Evolutionary conservation across 1,140 invertebrate species (phyloP).

Genomic region (Lethocerus indicus): DNA sequence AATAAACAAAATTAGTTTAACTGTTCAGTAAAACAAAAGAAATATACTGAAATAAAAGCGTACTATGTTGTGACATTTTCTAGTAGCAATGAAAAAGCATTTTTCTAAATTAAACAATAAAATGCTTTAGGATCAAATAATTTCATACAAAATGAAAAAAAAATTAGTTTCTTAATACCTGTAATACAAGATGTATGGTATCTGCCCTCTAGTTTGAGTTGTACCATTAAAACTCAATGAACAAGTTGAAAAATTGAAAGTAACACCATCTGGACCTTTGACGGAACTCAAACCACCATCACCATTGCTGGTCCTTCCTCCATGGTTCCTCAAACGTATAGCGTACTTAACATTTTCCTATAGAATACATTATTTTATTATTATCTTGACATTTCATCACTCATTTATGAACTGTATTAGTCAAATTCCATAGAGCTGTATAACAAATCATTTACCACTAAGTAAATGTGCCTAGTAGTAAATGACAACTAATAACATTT

Average conservation of each 20-base stretch:
- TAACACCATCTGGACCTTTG: constrained; percentile 81
- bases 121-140: too few relatives aligned
- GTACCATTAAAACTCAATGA: constrained; percentile 90
- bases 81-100: too few relatives aligned
- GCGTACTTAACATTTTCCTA: constrained; percentile 80
- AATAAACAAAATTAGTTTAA: too few relatives aligned
- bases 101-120: too few relatives aligned
- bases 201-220: constrained; percentile 81
- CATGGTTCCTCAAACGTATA: constrained; percentile 71
- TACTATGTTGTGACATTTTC: too few relatives aligned
- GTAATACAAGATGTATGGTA: constrained; percentile 87
- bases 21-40: too few relatives aligned
- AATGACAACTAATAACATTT: neutral
- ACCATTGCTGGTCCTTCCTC: constrained; percentile 82
- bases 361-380: neutral
- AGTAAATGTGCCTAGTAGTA: too few relatives aligned
- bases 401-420: neutral
- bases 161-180: too few relatives aligned
- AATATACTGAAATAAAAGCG: too few relatives aligned
- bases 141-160: too few relatives aligned
- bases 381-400: neutral
- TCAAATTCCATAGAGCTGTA: too few relatives aligned
- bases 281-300: constrained; percentile 74
- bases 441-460: too few relatives aligned
- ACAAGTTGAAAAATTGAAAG: constrained; percentile 81